phyloP scores from a whole-genome alignment of 35 echinoderm and acorn worm species.

The Apostichopus parvimensis region DNA sequence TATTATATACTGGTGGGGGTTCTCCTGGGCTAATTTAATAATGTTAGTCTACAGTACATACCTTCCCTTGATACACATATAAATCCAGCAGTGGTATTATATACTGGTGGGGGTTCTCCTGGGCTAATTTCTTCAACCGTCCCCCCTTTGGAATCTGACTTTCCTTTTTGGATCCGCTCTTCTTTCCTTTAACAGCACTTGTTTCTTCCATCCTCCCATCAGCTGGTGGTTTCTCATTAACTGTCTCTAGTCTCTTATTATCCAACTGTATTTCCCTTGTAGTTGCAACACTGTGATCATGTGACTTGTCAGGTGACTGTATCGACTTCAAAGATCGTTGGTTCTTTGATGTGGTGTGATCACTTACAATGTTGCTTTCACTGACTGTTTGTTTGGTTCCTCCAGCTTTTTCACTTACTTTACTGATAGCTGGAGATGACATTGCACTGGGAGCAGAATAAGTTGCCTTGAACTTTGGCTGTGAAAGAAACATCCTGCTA shows the following conservation, averaged over 20 bases:
- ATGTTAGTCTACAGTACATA: not conserved
- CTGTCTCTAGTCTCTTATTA: not conserved
- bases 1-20: slow-evolving; percentile 11
- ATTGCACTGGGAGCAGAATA: not conserved
- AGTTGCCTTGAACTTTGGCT: not conserved
- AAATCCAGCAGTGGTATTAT: not conserved
- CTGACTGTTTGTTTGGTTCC: not conserved
- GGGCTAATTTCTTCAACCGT: not conserved
- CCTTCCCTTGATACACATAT: slow-evolving; percentile 13
- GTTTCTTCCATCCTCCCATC: not conserved
- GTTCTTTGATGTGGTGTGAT: not conserved
- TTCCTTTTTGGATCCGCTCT: not conserved
- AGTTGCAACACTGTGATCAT: not conserved
- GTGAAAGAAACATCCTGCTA: not conserved
- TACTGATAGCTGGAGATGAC: not conserved
- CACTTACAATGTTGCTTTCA: not conserved
- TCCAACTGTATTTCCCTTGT: not conserved
- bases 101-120: slow-evolving; percentile 3
- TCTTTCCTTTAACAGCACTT: not conserved
- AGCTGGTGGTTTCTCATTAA: not conserved
- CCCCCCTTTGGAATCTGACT: not conserved
- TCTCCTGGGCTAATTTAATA: not conserved
- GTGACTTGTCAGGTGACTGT: not conserved
- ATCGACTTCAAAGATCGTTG: not conserved
- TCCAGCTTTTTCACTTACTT: not conserved